Evolutionary conservation across 1,140 invertebrate genomes (phyloP), one percentile per base, ranked within the genome.

Genomic region (Harlomillsia oculata): DNA sequence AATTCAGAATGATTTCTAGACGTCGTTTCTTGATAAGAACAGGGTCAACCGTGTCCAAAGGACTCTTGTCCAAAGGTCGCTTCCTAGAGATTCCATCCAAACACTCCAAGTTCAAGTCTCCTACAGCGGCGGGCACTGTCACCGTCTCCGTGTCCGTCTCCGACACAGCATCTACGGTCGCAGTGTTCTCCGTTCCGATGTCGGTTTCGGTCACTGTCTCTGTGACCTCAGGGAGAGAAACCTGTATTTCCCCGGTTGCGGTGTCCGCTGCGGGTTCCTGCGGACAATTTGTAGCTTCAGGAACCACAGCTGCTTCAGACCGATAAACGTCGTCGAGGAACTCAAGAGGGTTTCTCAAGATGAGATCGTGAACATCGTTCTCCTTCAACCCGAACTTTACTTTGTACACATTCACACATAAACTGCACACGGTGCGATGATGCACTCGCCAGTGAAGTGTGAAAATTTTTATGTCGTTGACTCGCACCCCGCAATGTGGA

Each of bases 401-500:
- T 28, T 65, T 65, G 53, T 69, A 69, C 9, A 70, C 63, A 30
- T 65, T 60, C 5, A 67, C 60, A 57, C 69, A 70, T 2, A 67
- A 53, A 26, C 63, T 60, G 39, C 69, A 71, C n/a, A 69, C 46
- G 21, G 65, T 63, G 3, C 41, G 32, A 56, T 71, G 69, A 43
- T 71, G 69, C 26, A 55, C 60, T n/a, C 63, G 58, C 67, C 66
- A 69, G 37, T 71, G 69, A 18, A 66, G 43, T 30, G 62, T 65
- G 37, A 67, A 67, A 6, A 53, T 44, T 40, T 62, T 57, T 36
- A 62, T 50, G 13, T 60, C 59, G 3, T 58, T 56, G 25, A 69
- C 48, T 32, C 52, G 45, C 28, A 67, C 57, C 11, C 68, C 70
- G 62, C 71, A 72, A 54, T 72, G 71, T 3, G 70, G 70, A 58